phyloP scores from a whole-genome alignment of 2,797 vertebrate genomes.

The Lacerta bilineata region DNA sequence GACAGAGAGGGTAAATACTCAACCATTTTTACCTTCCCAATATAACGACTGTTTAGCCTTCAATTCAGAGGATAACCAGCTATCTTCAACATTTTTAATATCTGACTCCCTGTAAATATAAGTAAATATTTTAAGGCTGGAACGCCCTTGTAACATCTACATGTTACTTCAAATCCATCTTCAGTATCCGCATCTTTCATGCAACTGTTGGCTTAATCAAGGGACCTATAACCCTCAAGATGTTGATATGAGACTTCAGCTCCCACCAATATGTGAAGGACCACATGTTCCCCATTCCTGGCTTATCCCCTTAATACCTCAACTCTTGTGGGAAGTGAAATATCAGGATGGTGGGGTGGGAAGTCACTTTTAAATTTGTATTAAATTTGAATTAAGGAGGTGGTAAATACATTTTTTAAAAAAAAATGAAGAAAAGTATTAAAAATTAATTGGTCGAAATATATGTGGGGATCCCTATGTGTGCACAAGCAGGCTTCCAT shows the following conservation, averaged over 20 bases:
- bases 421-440: no score
- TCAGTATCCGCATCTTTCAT: neutral
- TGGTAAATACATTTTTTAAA: no score
- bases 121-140: neutral
- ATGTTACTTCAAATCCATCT: neutral
- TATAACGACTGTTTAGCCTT: slow-evolving; percentile 46
- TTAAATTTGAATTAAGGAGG: no score
- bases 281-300: no score
- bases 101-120: slow-evolving; percentile 49
- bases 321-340: no score
- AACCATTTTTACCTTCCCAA: slow-evolving; percentile 63
- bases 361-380: no score
- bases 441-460: no score
- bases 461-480: no score
- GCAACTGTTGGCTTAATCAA: neutral
- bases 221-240: neutral
- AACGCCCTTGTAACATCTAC: neutral
- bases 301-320: neutral
- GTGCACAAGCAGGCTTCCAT: no score
- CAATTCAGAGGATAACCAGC: neutral
- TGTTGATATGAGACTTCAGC: no score
- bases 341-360: no score
- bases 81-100: slow-evolving; percentile 27
- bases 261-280: no score
- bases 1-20: slow-evolving; percentile 3